Base-by-base conservation (phyloP, 1,140 invertebrate species). In the Danaus melanippus region DNA sequence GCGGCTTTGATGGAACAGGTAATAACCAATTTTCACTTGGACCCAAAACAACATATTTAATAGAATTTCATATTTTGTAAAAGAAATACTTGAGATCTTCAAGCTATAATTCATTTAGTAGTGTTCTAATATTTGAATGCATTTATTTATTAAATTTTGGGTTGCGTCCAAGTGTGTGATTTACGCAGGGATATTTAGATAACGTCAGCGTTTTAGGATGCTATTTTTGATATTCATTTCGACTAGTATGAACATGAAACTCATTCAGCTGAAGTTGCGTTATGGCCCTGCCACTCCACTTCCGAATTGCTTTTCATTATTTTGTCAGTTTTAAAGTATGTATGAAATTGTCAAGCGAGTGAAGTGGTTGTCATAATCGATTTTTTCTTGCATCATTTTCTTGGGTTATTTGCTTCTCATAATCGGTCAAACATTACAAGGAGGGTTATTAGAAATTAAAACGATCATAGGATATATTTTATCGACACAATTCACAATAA, bases 1-100 rank as follows among this genome's bases (percentile, higher is more conserved):
- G 78, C 79, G 86, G 82, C 87, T 88, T 86, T 88, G 85, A 88
- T 88, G 87, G 83, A 83, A 66, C 79, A 88, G 87, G 87, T 88
- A 88, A 88, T 85, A 76, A 74, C 62, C 57, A 71, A 56, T 62
- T 74, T 58, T 41, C 64, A 77, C 76, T 82, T 79, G 80, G 80
- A 72, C 76, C 54, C 79, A 74, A 79, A 72, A 64, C 73, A 71
- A 77, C 61, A 45, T 51, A 11, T 49, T 52, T 46, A 42, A 50
- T 65, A 9, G 15, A 17, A 43, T 11, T 43, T 53, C 17, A 46
- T 12, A 11, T 39, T 47, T 44, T 50, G 42, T 44, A 0, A n/a
- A 12, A n/a, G 10, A 12, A 44, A 44, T 2, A 43, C 42, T 44
- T 4, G 12, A 44, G 10, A 2, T 10, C 1, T 44, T 10, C 42